A percentile compares a stretch with the other conserved stretches of the same genome.
Evolutionary conservation across 1,140 invertebrate species (phyloP).

Genomic region (Bombus polaris): DNA sequence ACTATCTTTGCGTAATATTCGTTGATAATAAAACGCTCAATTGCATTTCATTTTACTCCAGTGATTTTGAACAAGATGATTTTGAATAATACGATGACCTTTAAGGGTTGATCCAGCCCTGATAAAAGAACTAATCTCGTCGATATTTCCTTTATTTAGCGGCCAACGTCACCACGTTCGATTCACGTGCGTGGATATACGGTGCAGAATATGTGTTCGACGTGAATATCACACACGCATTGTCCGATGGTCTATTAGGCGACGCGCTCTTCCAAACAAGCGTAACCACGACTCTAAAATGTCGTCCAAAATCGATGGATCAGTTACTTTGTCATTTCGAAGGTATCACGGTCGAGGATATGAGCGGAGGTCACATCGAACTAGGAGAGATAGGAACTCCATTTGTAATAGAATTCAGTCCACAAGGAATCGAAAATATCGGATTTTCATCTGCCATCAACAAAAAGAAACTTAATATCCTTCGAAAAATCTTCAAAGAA

Average conservation of each 20-base stretch:
- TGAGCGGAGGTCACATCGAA: neutral
- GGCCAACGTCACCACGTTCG: conserved; percentile 16
- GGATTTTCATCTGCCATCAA: neutral
- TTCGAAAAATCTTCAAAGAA: neutral
- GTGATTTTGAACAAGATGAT: too few species aligned
- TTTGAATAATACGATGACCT: too few species aligned
- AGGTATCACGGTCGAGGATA: neutral
- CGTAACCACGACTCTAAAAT: conserved; percentile 26
- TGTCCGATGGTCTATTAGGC: neutral
- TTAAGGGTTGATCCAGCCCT: too few species aligned
- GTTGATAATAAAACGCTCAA: too few species aligned
- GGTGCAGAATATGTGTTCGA: conserved; percentile 49
- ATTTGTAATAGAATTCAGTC: conserved; percentile 58
- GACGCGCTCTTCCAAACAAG: conserved; percentile 25
- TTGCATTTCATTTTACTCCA: too few species aligned
- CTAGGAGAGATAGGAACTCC: neutral
- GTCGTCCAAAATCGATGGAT: conserved; percentile 38
- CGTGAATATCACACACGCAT: neutral
- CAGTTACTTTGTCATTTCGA: conserved; percentile 42
- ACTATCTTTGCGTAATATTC: too few species aligned
- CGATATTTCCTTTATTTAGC: conserved; percentile 11
- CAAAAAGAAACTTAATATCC: neutral
- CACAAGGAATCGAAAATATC: conserved; percentile 37
- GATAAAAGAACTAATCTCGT: too few species aligned
- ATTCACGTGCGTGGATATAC: neutral